phyloP scores from a whole-genome alignment of 2,797 vertebrate species.

The Darevskia nairensis region DNA sequence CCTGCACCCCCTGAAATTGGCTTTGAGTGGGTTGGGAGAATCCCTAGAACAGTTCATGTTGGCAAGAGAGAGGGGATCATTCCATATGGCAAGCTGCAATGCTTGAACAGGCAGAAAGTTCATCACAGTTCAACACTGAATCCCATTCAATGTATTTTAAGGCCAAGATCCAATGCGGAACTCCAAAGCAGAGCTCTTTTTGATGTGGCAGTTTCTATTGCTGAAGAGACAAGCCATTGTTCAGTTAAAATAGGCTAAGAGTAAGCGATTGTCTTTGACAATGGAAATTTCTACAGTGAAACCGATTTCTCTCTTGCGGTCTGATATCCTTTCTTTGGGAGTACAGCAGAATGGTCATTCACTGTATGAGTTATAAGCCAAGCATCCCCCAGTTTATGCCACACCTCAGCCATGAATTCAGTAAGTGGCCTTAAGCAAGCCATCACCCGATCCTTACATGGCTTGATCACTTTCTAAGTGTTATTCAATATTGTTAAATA shows the following conservation, averaged over 20 bases:
- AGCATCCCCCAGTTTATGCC: neutral
- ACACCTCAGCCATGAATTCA: neutral
- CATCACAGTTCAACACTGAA: too few species aligned
- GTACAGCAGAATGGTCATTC: neutral
- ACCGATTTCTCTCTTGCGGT: too few species aligned
- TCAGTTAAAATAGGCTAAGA: neutral
- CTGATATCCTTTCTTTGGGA: neutral
- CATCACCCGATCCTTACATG: neutral
- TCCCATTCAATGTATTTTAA: neutral
- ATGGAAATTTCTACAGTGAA: neutral
- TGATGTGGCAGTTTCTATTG: neutral
- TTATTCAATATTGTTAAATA: neutral
- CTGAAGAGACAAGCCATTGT: neutral
- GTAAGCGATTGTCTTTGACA: neutral
- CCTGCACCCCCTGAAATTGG: too few species aligned
- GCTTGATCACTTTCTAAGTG: neutral
- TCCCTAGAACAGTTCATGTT: too few species aligned
- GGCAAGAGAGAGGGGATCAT: too few species aligned
- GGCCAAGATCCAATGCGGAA: neutral
- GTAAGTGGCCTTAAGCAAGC: neutral
- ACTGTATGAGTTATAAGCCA: neutral
- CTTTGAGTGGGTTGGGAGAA: too few species aligned
- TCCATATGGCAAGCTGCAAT: too few species aligned
- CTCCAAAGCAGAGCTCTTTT: neutral
- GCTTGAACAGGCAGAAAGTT: too few species aligned